Percentiles rank a stretch among this genome's conserved stretches.
phyloP scores from a whole-genome alignment of 37 sponge, comb jelly and placozoan genomes.

The Eunapius fragilis region DNA sequence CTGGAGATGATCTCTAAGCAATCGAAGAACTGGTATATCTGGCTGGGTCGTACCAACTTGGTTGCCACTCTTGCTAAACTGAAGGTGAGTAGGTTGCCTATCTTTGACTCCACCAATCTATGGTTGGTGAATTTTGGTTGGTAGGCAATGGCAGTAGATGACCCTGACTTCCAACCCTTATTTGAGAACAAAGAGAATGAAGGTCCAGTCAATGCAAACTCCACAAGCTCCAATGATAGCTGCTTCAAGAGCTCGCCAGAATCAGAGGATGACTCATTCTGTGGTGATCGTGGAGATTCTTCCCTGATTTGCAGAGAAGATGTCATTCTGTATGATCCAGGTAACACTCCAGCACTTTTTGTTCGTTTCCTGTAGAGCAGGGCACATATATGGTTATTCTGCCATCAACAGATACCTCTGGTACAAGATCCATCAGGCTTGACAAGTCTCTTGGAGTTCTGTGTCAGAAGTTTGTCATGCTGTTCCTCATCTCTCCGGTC shows the following conservation, averaged over 20 bases:
- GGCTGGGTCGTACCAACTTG: constrained; percentile 71
- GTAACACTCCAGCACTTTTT: neutral
- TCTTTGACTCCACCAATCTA: neutral
- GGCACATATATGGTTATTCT: neutral
- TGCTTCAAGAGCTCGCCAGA: neutral
- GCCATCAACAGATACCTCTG: neutral
- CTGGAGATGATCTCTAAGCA: constrained; percentile 84
- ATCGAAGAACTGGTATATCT: constrained; percentile 85
- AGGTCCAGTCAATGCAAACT: neutral
- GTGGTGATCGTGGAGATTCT: neutral
- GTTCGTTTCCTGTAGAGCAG: neutral
- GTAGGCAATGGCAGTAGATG: constrained; percentile 64
- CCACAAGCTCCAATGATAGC: neutral
- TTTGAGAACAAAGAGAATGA: constrained; percentile 27
- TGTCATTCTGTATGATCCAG: neutral
- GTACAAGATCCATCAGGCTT: constrained; percentile 23
- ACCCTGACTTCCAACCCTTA: constrained; percentile 43
- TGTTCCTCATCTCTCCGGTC: constrained; percentile 82
- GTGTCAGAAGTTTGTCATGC: constrained; percentile 94
- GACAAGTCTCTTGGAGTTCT: constrained; percentile 86
- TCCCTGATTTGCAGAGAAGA: neutral
- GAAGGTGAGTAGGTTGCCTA: constrained; percentile 25
- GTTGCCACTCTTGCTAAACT: constrained; percentile 81
- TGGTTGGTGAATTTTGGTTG: neutral
- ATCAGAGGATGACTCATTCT: neutral